phyloP scores from a whole-genome alignment of 64 coral and sea anemone species.

The Trachythela sp. region DNA sequence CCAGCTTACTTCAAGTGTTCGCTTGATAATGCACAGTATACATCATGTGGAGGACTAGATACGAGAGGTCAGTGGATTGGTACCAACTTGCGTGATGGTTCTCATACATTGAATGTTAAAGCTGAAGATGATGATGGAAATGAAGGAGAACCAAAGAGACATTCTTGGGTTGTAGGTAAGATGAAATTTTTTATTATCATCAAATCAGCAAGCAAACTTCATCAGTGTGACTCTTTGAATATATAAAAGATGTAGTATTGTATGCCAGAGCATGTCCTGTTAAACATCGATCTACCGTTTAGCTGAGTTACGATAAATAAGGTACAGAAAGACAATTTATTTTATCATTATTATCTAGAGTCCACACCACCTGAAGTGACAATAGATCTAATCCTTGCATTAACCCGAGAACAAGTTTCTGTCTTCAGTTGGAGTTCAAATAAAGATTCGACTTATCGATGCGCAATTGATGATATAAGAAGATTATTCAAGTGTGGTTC shows the following conservation, averaged over 20 bases:
- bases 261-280: too few relatives aligned
- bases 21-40: not conserved
- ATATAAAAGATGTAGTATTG: too few relatives aligned
- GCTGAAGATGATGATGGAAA: not conserved
- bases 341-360: not conserved
- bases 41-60: not conserved
- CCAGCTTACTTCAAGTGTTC: not conserved
- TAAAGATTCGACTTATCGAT: not conserved
- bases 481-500: not conserved
- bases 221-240: not conserved
- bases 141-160: not conserved
- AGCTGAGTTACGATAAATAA: not conserved
- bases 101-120: not conserved
- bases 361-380: not conserved
- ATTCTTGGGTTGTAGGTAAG: not conserved
- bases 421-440: not conserved
- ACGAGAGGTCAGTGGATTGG: not conserved
- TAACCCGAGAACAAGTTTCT: not conserved
- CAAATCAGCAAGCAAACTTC: too few relatives aligned
- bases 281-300: too few relatives aligned
- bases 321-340: not conserved
- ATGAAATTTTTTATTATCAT: too few relatives aligned
- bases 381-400: not conserved
- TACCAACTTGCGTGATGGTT: not conserved
- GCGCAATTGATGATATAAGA: not conserved